A percentile compares a stretch with the other conserved stretches of the same genome.
These are phyloP conservation scores for Notiomystis cincta DNA, from an alignment of 2,113 vertebrate genomes.

Conservation along the genomic window DNA sequence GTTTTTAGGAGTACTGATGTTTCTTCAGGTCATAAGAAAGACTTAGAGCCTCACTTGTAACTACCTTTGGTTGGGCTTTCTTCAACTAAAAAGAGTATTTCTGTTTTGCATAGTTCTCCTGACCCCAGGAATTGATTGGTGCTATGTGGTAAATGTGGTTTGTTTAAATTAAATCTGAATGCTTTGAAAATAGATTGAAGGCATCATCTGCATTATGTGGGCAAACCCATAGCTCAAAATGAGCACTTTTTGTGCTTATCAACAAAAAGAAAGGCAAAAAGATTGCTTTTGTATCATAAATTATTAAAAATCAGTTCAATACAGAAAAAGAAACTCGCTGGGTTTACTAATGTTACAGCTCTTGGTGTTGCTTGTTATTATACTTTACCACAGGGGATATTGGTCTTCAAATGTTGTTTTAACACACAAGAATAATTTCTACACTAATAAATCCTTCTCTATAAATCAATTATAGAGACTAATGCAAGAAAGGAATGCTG, in stretches of 20 bases:
- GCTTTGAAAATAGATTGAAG: background rate
- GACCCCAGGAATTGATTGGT: background rate
- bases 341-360: background rate
- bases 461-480: background rate
- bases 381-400: background rate
- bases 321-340: background rate
- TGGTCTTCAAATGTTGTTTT: background rate
- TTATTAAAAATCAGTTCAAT: background rate
- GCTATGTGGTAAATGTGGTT: background rate
- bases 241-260: background rate
- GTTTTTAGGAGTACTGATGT: background rate
- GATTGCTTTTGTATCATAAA: background rate
- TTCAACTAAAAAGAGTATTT: background rate
- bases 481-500: background rate
- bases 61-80: background rate
- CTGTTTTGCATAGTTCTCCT: background rate
- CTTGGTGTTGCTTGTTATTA: background rate
- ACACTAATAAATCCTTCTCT: background rate
- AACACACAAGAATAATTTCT: background rate
- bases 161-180: background rate
- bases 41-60: background rate
- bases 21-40: background rate
- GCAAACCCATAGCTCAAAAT: background rate
- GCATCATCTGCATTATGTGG: background rate
- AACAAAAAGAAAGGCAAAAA: background rate